These are phyloP conservation scores for Phodopus roborovskii DNA, from an alignment of 2,113 vertebrate species.

Conservation along the genomic window DNA sequence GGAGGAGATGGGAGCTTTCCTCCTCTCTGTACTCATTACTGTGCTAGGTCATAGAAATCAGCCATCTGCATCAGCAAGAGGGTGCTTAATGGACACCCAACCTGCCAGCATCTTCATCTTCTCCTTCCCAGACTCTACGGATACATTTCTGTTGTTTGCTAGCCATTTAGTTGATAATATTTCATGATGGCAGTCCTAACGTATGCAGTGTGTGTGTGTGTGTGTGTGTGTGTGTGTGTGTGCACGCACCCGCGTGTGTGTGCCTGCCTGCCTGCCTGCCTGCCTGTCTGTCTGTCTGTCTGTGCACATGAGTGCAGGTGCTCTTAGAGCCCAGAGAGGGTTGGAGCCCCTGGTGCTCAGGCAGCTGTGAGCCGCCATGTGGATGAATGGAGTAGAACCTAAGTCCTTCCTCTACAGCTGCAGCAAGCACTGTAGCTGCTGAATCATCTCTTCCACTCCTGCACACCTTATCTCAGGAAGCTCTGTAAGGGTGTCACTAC, in stretches of 20 bases:
- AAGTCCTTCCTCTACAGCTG: background rate
- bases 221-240: background rate
- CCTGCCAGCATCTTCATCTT: background rate
- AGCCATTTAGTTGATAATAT: background rate
- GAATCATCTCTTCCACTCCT: background rate
- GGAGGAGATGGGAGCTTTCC: background rate
- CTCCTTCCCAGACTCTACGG: background rate
- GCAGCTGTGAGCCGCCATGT: background rate
- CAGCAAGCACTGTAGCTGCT: background rate
- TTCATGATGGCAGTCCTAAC: background rate
- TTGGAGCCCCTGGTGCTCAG: background rate
- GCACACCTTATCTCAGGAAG: background rate
- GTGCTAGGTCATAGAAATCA: background rate
- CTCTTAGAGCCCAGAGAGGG: background rate
- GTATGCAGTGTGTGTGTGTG: too few relatives aligned
- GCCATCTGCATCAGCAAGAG: background rate
- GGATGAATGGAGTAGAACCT: too few relatives aligned
- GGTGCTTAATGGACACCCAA: background rate
- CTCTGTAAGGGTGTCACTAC: background rate
- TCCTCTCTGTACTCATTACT: background rate
- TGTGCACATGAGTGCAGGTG: background rate
- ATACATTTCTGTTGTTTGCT: background rate
- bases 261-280: too few relatives aligned
- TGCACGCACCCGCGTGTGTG: too few relatives aligned
- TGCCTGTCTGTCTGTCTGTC: background rate